A percentile compares a stretch with the other conserved stretches of the same genome.
These are phyloP conservation scores for Dinomys branickii DNA, from an alignment of 2,113 vertebrate genomes.

Conservation along the genomic window DNA sequence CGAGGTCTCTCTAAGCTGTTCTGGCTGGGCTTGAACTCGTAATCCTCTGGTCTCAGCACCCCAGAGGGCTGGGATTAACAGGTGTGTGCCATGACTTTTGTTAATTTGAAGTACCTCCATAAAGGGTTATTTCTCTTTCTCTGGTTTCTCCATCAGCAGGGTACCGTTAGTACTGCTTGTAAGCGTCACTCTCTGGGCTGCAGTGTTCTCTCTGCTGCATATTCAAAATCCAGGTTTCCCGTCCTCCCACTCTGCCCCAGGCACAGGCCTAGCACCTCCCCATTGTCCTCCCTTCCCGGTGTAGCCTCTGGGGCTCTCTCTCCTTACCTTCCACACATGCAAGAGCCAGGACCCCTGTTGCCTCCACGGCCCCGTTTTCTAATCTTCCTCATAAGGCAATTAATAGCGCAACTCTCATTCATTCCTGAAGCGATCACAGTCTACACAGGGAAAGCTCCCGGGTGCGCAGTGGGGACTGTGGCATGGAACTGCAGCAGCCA, in stretches of 20 bases:
- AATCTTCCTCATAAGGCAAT: neutral
- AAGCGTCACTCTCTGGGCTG: neutral
- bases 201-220: neutral
- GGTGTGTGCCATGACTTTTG: neutral
- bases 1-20: neutral
- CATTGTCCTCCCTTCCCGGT: neutral
- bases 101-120: neutral
- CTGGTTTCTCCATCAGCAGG: neutral
- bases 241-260: too few relatives aligned
- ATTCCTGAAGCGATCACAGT: neutral
- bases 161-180: neutral
- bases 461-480: neutral
- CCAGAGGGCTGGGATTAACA: neutral
- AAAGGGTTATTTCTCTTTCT: neutral
- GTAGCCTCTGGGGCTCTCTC: neutral
- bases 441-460: neutral
- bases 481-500: too few relatives aligned
- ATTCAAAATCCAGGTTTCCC: neutral
- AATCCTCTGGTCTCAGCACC: neutral
- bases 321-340: neutral
- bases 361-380: neutral
- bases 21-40: neutral
- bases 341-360: neutral
- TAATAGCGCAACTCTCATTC: neutral
- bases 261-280: neutral